A percentile compares a stretch with the other conserved stretches of the same genome.
phyloP scores from a whole-genome alignment of 2,888 invertebrate species.

The Cyaniris semiargus region DNA sequence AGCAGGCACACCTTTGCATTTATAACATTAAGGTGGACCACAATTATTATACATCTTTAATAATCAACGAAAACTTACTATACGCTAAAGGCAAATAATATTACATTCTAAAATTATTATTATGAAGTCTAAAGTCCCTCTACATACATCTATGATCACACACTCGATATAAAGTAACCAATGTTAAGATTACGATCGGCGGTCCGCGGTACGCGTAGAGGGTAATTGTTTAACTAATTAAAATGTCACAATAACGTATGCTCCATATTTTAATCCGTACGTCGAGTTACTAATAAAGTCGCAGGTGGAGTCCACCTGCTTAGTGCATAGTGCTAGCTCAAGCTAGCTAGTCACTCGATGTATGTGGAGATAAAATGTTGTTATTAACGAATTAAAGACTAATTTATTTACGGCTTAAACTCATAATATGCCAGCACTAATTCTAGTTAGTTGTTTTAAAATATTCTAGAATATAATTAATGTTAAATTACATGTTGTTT shows the following conservation, averaged over 20 bases:
- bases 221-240: slow-evolving; percentile 66
- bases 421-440: slow-evolving; percentile 4
- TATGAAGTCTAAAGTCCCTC: neutral
- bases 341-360: slow-evolving; percentile 14
- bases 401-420: neutral
- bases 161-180: slow-evolving; percentile 12
- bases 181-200: slow-evolving; percentile 17
- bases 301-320: slow-evolving; percentile 66
- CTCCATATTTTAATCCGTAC: slow-evolving; percentile 60
- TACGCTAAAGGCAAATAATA: neutral
- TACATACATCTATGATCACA: neutral
- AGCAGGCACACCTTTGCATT: too few relatives aligned
- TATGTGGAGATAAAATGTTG: slow-evolving; percentile 4
- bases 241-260: slow-evolving; percentile 63
- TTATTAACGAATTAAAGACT: neutral
- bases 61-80: too few relatives aligned
- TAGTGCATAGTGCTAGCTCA: slow-evolving; percentile 55
- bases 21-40: too few relatives aligned
- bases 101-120: neutral
- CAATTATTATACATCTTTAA: too few relatives aligned
- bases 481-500: neutral
- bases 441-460: neutral
- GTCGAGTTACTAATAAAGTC: slow-evolving; percentile 68
- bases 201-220: slow-evolving; percentile 32
- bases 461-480: neutral